Conservation (phyloP, 2,888 invertebrate genomes). For the Drosophila glabriapex region DNA sequence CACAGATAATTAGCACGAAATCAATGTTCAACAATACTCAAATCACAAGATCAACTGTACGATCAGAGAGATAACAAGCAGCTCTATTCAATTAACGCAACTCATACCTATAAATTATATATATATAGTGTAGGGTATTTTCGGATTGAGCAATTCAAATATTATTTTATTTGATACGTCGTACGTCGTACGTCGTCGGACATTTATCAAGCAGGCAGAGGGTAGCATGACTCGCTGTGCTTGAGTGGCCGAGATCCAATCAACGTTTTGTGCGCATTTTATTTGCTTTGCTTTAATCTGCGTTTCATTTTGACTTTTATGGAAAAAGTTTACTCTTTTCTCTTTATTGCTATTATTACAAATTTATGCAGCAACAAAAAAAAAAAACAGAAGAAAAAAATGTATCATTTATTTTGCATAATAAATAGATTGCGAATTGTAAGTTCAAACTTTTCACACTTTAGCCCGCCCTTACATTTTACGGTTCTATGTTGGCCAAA, state of each 20-base stretch:
- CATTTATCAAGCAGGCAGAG: constrained; percentile 21
- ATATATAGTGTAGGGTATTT: constrained; percentile 14
- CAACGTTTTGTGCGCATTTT: constrained; percentile 28
- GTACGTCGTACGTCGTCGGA: neutral
- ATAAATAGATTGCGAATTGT: constrained; percentile 46
- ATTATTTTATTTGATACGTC: neutral
- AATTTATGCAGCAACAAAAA: constrained; percentile 46
- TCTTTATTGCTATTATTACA: constrained; percentile 42
- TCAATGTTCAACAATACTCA: neutral
- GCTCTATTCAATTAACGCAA: neutral
- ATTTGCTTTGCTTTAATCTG: constrained; percentile 43
- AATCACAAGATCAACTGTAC: neutral
- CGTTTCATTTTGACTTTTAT: constrained; percentile 36
- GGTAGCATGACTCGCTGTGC: constrained; percentile 14
- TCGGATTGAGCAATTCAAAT: neutral
- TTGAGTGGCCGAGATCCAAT: constrained; percentile 42
- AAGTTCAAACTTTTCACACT: constrained; percentile 20
- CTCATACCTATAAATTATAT: neutral
- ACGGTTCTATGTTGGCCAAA: constrained; percentile 16
- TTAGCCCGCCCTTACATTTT: constrained; percentile 23
- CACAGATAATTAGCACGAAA: neutral
- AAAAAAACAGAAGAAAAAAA: constrained; percentile 33
- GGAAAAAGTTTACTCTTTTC: constrained; percentile 49
- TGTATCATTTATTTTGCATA: constrained; percentile 61
- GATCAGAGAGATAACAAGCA: neutral